A percentile compares a stretch with the other conserved stretches of the same genome.
phyloP scores from a whole-genome alignment of 2,797 vertebrate species.

The Bucorvus abyssinicus region DNA sequence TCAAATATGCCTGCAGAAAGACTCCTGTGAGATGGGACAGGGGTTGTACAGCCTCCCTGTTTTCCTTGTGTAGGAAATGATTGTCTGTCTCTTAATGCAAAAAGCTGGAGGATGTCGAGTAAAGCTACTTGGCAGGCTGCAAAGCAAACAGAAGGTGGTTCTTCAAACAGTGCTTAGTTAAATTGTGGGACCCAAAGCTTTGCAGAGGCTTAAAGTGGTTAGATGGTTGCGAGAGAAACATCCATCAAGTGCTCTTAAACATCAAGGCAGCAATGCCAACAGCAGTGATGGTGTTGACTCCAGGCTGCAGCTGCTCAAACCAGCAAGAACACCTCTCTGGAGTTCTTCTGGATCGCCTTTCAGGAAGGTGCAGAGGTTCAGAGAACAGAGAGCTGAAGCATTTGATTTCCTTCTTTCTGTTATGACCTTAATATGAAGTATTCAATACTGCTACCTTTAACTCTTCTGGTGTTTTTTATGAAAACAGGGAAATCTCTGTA shows the following conservation, averaged over 20 bases:
- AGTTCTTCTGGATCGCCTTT: neutral
- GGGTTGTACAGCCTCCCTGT: neutral
- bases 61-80: neutral
- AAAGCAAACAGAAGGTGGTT: neutral
- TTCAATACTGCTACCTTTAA: neutral
- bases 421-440: neutral
- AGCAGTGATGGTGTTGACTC: neutral
- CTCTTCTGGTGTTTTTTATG: neutral
- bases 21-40: neutral
- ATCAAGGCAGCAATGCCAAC: too few species aligned
- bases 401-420: neutral
- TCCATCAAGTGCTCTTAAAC: neutral
- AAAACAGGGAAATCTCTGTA: slow-evolving; percentile 91
- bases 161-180: neutral
- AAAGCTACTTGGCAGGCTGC: neutral
- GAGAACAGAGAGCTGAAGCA: neutral
- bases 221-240: neutral
- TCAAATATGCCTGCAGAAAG: neutral
- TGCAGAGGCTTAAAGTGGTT: neutral
- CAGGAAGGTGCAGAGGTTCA: neutral
- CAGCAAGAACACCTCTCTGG: neutral
- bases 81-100: neutral
- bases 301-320: neutral
- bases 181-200: neutral
- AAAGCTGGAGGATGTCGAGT: neutral